Evolutionary conservation across 1,140 invertebrate species (phyloP).

Genomic region (Leptinotarsa undecemlineata): DNA sequence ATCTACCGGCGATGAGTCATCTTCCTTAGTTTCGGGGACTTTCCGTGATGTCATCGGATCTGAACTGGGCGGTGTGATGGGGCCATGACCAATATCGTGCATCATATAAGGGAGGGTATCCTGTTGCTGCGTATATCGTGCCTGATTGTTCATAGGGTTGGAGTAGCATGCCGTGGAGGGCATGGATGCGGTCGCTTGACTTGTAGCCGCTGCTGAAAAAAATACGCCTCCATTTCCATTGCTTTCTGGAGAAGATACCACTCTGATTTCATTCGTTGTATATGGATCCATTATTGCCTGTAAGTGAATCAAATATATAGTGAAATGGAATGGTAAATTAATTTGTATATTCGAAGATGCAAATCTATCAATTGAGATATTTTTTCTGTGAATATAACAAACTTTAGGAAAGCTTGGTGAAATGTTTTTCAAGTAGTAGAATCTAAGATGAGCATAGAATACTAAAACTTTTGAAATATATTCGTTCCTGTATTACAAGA

Average conservation of each 20-base stretch:
- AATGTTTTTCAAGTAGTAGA: too few species aligned
- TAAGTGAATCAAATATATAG: slow-evolving; percentile 37
- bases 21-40: neutral
- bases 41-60: slow-evolving; percentile 46
- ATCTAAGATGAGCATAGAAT: too few species aligned
- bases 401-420: too few species aligned
- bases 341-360: too few species aligned
- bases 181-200: too few species aligned
- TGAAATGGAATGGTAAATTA: too few species aligned
- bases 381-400: too few species aligned
- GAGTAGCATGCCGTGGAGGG: neutral
- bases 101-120: neutral
- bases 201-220: slow-evolving; percentile 44
- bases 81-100: slow-evolving; percentile 32
- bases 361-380: too few species aligned
- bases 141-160: neutral
- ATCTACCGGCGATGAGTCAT: too few species aligned
- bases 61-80: slow-evolving; percentile 56
- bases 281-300: slow-evolving; percentile 43
- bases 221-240: slow-evolving; percentile 42
- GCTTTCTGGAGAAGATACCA: slow-evolving; percentile 51
- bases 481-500: too few species aligned
- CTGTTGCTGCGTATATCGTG: neutral
- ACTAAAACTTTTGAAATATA: too few species aligned
- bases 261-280: slow-evolving; percentile 49